These are phyloP conservation scores for Danio choprae DNA, from an alignment of 2,797 vertebrate genomes.

Conservation along the genomic window DNA sequence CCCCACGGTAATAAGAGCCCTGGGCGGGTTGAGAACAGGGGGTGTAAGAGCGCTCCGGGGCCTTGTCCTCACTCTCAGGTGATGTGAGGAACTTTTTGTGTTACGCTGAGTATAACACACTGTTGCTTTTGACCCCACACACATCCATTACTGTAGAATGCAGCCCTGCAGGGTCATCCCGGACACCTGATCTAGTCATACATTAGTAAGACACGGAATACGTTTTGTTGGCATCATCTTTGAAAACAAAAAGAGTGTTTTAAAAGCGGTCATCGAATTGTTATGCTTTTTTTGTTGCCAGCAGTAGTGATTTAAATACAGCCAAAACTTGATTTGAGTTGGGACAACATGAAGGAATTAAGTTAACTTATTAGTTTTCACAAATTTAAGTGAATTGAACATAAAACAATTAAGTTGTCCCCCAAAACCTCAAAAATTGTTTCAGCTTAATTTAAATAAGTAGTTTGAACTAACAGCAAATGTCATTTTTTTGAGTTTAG, in stretches of 20 bases:
- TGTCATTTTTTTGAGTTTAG: too few species aligned
- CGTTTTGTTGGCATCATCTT: neutral
- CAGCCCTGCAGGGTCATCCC: slow-evolving; percentile 12
- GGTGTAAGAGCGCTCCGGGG: slow-evolving; percentile 43
- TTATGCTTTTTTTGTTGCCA: too few species aligned
- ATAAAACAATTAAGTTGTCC: too few species aligned
- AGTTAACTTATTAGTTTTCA: too few species aligned
- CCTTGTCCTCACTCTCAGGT: slow-evolving; percentile 49
- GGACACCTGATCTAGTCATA: slow-evolving; percentile 25
- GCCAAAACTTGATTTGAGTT: too few species aligned
- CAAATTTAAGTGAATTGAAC: too few species aligned
- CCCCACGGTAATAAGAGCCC: slow-evolving; percentile 48
- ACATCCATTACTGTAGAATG: slow-evolving; percentile 56
- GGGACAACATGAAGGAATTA: too few species aligned
- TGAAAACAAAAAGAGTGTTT: neutral
- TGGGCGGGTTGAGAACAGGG: slow-evolving; percentile 32
- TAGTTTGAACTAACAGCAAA: too few species aligned
- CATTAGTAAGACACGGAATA: neutral
- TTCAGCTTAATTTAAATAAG: too few species aligned
- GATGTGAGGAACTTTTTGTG: slow-evolving; percentile 45
- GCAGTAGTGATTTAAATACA: too few species aligned
- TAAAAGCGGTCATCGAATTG: neutral
- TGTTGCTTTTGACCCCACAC: slow-evolving; percentile 55
- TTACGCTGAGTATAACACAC: slow-evolving; percentile 41
- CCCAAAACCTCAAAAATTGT: too few species aligned